Conservation (phyloP, 2,888 invertebrate genomes). For the Gymnocheta viridis region DNA sequence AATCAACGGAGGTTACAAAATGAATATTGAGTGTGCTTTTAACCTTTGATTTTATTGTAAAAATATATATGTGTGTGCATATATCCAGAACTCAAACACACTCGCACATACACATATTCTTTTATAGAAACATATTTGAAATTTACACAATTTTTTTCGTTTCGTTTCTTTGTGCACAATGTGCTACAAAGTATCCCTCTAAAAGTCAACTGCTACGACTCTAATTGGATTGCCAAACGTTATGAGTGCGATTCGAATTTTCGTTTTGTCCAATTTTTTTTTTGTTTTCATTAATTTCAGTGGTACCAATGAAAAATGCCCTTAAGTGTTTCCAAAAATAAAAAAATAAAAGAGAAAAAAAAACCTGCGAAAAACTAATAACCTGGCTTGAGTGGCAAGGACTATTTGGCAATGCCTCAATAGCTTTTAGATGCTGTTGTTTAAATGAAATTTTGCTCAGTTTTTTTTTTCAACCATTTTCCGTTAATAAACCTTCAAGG, state of each 20-base stretch:
- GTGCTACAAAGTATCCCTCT: slow-evolving; percentile 67
- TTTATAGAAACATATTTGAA: slow-evolving; percentile 31
- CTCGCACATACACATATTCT: neutral
- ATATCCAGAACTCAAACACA: neutral
- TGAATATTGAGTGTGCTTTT: slow-evolving; percentile 72
- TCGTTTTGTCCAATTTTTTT: slow-evolving; percentile 29
- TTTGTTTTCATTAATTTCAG: slow-evolving; percentile 10
- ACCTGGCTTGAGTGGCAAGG: slow-evolving; percentile 5
- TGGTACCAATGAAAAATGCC: slow-evolving; percentile 50
- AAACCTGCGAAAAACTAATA: slow-evolving; percentile 43
- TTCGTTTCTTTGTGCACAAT: neutral
- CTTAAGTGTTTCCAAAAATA: slow-evolving; percentile 58
- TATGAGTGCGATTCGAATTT: slow-evolving; percentile 44
- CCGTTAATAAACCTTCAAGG: slow-evolving; percentile 49
- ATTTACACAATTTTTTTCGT: neutral
- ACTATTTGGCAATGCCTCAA: slow-evolving; percentile 17
- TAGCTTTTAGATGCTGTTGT: slow-evolving; percentile 36
- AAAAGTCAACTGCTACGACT: slow-evolving; percentile 78
- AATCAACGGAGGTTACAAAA: slow-evolving; percentile 41
- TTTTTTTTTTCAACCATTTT: slow-evolving; percentile 26
- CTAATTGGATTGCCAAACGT: slow-evolving; percentile 77
- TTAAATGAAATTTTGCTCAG: neutral
- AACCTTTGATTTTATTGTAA: slow-evolving; percentile 66
- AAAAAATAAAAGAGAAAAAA: slow-evolving; percentile 10
- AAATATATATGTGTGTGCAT: neutral